Base-by-base conservation (phyloP, 2,113 vertebrate genomes). In the Corythoichthys haematopterus region DNA sequence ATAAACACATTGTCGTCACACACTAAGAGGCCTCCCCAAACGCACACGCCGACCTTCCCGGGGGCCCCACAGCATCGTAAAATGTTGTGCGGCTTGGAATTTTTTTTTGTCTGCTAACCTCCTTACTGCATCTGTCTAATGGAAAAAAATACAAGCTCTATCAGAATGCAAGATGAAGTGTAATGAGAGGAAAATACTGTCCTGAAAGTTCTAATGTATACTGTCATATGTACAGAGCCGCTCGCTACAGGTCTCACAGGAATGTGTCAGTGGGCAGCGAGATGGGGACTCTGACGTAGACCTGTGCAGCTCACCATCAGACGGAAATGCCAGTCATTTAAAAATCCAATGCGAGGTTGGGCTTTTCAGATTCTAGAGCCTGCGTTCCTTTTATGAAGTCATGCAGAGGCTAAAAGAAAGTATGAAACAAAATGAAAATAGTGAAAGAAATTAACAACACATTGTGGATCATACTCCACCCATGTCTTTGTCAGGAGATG, bases 1-100 rank as follows among this genome's bases (percentile, higher is more conserved):
- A 83, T 87, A 87, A 89, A 90, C 87, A 90, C 75, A 45, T 84
- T 83, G 85, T 89, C 84, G 80, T 88, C 81, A 77, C 81, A 83
- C 76, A 61, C 57, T 14, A 81, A 69, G 33, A 61, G 74, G 81
- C 74, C 71, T 82, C 86, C 64, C 56, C 40, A 70, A 76, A 77
- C 48, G 81, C 37, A 80, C 76, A 74, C 66, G 36, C 68, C 83
- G 87, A 85, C 84, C 87, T 87, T 77, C 72, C 88, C 57, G 62
- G 64, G 64, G 65, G 65, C 66, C 62, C 6, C 69, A 64, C 37
- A 4, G n/a, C 74, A 74, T 85, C 81, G 87, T 76, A 71, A 80
- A 58, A 64, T 75, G 56, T 60, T 64, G 48, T 79, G 43, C 62
- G 62, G 50, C 4, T 4, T 16, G 38, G 16, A n/a, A 20, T 20